Conservation (phyloP, 2,113 vertebrate species). For the Microcebus murinus region DNA sequence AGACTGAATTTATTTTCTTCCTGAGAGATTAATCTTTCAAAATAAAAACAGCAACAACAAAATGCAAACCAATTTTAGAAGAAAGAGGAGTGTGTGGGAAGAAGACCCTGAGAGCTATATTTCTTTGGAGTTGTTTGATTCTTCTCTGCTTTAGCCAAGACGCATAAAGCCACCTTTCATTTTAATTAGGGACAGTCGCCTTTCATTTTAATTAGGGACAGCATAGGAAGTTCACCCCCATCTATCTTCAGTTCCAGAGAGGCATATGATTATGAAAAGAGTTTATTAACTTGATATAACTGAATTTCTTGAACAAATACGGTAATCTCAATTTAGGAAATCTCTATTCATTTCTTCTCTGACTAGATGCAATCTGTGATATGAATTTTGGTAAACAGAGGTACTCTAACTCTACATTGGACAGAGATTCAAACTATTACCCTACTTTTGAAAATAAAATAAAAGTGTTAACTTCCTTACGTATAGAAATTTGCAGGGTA, state of each 20-base stretch:
- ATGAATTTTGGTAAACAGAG: constrained; percentile 40
- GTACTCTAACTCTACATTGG: background rate
- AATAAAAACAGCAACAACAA: background rate
- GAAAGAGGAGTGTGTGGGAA: background rate
- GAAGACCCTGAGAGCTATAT: background rate
- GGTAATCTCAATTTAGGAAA: background rate
- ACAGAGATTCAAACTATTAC: constrained; percentile 6
- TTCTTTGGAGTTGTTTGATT: background rate
- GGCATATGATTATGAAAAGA: constrained; percentile 20
- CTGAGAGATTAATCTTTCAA: background rate
- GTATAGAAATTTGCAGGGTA: background rate
- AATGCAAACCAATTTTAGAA: background rate
- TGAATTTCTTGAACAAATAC: constrained; percentile 38
- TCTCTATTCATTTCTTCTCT: background rate
- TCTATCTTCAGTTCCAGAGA: background rate
- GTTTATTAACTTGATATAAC: constrained; percentile 3
- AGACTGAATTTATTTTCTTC: background rate
- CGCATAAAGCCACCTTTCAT: background rate
- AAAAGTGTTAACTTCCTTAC: background rate
- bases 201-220: background rate
- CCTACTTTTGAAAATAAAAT: constrained; percentile 19
- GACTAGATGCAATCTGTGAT: background rate
- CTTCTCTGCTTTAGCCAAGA: background rate
- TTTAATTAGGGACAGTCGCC: background rate
- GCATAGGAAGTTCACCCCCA: background rate